These are phyloP conservation scores for Pandion haliaetus DNA, from an alignment of 2,113 vertebrate genomes.

Conservation along the genomic window DNA sequence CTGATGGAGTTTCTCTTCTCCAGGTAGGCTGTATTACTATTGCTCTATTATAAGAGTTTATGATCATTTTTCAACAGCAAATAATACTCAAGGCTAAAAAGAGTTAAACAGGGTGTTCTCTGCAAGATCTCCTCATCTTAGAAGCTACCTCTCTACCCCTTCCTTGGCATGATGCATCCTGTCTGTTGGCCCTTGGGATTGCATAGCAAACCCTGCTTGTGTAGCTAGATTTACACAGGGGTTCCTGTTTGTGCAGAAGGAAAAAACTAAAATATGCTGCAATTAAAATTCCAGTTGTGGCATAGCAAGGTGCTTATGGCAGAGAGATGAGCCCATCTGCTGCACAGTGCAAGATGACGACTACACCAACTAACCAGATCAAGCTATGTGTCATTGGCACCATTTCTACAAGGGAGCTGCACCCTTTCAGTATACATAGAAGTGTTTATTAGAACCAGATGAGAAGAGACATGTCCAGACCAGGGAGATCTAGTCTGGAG, in stretches of 20 bases:
- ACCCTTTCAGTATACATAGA: rapidly evolving
- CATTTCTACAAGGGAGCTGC: neutral
- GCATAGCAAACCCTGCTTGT: neutral
- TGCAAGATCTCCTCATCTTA: neutral
- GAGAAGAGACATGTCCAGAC: neutral
- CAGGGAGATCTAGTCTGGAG: neutral
- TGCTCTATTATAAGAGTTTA: neutral
- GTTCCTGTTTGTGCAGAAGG: neutral
- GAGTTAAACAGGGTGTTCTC: neutral
- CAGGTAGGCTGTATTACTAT: neutral
- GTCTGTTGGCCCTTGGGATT: neutral
- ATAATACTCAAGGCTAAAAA: neutral
- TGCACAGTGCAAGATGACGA: rapidly evolving
- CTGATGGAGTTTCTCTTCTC: neutral
- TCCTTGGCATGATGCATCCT: neutral
- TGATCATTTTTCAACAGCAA: neutral
- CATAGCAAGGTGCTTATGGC: neutral
- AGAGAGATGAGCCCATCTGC: neutral
- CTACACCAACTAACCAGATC: neutral
- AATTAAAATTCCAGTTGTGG: neutral
- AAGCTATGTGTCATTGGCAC: neutral
- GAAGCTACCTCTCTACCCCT: neutral
- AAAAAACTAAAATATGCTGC: neutral
- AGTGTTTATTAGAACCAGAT: neutral
- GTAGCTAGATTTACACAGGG: neutral